These are phyloP conservation scores for Trichonephila inaurata DNA, from an alignment of 1,140 invertebrate species.

Conservation along the genomic window DNA sequence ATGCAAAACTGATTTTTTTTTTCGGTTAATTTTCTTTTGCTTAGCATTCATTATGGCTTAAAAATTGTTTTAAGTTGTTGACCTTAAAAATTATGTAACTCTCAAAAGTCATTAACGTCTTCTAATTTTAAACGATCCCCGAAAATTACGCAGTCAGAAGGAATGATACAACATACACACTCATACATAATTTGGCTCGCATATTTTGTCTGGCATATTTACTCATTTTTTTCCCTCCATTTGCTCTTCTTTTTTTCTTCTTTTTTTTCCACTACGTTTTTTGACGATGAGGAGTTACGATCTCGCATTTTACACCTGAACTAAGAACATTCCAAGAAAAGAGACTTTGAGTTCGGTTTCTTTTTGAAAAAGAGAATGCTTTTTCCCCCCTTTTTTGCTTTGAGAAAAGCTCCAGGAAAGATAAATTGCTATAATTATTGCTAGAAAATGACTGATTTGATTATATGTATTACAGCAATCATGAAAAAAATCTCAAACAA, in stretches of 20 bases:
- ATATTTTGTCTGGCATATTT: background rate
- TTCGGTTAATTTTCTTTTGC: background rate
- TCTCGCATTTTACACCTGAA: background rate
- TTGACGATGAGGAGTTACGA: background rate
- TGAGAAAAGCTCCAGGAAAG: no score
- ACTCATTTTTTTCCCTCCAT: background rate
- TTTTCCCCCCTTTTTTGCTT: no score
- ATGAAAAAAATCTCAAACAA: no score
- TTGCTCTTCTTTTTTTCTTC: background rate
- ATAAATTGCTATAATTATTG: no score
- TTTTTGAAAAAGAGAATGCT: no score
- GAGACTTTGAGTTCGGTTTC: background rate
- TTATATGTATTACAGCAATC: no score
- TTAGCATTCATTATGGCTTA: background rate
- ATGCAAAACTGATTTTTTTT: background rate
- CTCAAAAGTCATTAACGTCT: slow-evolving; percentile 64
- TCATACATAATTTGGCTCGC: background rate
- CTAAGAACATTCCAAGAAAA: background rate
- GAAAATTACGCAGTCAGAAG: background rate
- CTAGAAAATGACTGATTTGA: no score
- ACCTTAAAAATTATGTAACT: background rate
- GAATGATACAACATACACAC: background rate
- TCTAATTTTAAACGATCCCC: slow-evolving; percentile 63
- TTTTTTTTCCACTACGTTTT: background rate
- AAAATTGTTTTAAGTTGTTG: background rate